These are phyloP conservation scores for Petrophora chlorosata DNA, from an alignment of 2,888 invertebrate species.

Conservation along the genomic window DNA sequence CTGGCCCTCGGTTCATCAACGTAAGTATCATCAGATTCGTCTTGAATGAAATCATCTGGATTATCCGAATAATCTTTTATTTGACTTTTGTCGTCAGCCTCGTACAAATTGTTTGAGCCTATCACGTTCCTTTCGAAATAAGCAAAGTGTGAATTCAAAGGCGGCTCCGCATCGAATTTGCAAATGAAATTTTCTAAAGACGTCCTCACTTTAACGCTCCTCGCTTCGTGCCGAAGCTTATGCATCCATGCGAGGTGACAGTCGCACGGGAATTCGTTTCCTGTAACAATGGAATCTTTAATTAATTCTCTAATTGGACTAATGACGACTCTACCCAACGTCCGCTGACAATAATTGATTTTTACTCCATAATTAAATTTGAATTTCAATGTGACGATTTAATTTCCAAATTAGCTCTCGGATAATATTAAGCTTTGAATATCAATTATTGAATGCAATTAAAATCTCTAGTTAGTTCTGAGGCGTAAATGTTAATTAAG, in stretches of 20 bases:
- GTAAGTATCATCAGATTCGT: constrained; percentile 70
- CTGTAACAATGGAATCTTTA: constrained; percentile 83
- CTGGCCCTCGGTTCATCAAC: constrained; percentile 67
- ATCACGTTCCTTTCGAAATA: constrained; percentile 71
- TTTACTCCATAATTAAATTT: constrained; percentile 44
- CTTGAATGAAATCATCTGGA: constrained; percentile 65
- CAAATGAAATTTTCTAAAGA: constrained; percentile 90
- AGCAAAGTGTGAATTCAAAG: constrained; percentile 69
- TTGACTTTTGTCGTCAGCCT: constrained; percentile 65
- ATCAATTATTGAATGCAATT: constrained; percentile 20
- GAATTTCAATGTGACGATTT: constrained; percentile 27
- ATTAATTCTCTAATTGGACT: constrained; percentile 56
- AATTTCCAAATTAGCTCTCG: constrained; percentile 30
- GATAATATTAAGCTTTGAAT: constrained; percentile 21
- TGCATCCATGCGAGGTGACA: constrained; percentile 93
- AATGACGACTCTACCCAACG: constrained; percentile 41
- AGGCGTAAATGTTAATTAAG: neutral
- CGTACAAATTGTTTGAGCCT: constrained; percentile 66
- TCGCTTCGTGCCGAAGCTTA: constrained; percentile 89
- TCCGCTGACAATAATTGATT: constrained; percentile 47
- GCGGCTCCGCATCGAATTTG: constrained; percentile 81
- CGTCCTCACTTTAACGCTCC: constrained; percentile 87
- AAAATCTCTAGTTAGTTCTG: constrained; percentile 14
- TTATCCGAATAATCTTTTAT: constrained; percentile 68
- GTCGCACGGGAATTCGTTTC: constrained; percentile 92